Base-by-base conservation (phyloP, 2,113 vertebrate species). In the Malurus cyaneus region DNA sequence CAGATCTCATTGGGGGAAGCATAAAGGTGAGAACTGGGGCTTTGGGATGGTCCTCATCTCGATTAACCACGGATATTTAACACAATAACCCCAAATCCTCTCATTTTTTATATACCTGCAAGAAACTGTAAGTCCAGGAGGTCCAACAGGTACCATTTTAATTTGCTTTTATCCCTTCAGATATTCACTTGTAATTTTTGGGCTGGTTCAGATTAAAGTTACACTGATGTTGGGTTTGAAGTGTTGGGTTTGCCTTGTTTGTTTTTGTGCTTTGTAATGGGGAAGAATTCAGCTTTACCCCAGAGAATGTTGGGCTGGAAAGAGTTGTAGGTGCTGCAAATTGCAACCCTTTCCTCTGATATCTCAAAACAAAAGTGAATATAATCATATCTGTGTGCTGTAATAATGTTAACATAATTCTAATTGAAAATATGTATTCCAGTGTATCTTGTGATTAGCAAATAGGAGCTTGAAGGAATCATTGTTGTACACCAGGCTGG, bases 1-100 rank as follows among this genome's bases (percentile, higher is more conserved):
- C 99, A 46, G 99, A 99, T 98, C 99, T 99, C 95, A 99, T 99
- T 91, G 99, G 99, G 93, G 99, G 99, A 77, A 99, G 98, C 86
- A 98, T 99, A 90, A 99, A 99, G 99, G 99, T 99, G 97, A 99
- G 98, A 95, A 77, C 71, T 49, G 71, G 13, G 50, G 14, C 85
- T 71, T 57, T 31, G 31, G 44, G 62, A 61, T 41, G 32, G 46
- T 34, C 44, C 52, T 95, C 8, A 4, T 46, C 41, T 2, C 6
- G 5, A 4, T 72, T 76, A 53, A 79, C 47, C 59, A 9, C 13
- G 32, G 71, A 21, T 20, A 54, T 52, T 64, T 39, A 19, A 74
- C 8, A 8, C 49, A 17, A 0, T 9, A 8, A 54, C 39, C 50
- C 53, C 65, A 28, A 52, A 31, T 14, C 56, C 23, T 64, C 23